Conservation (phyloP, 2,113 vertebrate genomes). For the Lamprologus sp. region DNA sequence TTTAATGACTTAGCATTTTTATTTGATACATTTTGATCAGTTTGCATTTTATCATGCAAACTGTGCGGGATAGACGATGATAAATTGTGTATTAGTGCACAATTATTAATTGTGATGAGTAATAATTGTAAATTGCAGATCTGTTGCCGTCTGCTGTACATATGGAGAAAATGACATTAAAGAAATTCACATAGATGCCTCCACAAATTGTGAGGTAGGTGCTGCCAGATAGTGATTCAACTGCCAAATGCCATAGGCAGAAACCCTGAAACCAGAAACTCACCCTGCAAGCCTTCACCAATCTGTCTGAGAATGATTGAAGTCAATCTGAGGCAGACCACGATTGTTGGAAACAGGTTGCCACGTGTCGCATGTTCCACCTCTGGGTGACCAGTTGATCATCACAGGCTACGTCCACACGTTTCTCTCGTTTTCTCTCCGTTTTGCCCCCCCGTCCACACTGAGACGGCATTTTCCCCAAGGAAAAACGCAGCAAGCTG, state of each 20-base stretch:
- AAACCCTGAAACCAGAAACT: background rate
- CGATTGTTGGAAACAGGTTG: background rate
- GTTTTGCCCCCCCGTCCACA: fast-evolving
- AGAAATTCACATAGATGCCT: background rate
- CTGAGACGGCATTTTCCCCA: background rate
- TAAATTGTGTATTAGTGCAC: background rate
- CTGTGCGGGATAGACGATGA: fast-evolving
- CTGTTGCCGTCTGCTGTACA: background rate
- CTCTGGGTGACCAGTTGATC: background rate
- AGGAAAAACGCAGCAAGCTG: background rate
- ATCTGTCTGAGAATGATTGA: background rate
- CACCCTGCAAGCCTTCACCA: background rate
- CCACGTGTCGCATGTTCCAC: background rate
- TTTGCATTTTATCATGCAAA: background rate
- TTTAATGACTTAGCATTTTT: background rate
- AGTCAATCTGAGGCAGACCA: fast-evolving
- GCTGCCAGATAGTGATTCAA: background rate
- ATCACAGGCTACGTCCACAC: background rate
- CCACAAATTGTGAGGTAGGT: background rate
- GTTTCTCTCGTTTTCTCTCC: background rate
- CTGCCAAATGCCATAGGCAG: background rate
- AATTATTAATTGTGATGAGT: background rate
- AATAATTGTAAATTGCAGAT: background rate
- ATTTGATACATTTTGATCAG: background rate
- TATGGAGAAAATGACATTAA: background rate